These are phyloP conservation scores for Clarias batrachus DNA, from an alignment of 2,113 vertebrate genomes.

Conservation along the genomic window DNA sequence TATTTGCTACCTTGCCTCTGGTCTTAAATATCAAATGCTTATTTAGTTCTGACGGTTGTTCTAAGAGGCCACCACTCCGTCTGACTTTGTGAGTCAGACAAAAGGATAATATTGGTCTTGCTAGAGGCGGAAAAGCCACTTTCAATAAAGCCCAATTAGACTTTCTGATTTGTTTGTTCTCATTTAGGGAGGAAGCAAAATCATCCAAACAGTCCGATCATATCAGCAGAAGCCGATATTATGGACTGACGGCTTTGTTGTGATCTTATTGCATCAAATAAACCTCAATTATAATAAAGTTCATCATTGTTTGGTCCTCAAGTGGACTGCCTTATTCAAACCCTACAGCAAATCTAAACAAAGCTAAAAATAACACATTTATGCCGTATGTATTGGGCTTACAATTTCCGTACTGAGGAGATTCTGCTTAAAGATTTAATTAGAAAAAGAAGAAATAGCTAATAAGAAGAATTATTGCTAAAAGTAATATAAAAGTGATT, in stretches of 20 bases:
- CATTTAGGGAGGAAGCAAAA: slow-evolving; percentile 9
- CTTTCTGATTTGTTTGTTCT: slow-evolving; percentile 19
- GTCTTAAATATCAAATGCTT: slow-evolving; percentile 72
- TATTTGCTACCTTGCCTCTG: slow-evolving; percentile 66
- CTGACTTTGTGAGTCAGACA: slow-evolving; percentile 44
- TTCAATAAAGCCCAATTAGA: slow-evolving; percentile 43
- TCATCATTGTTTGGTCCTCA: background rate
- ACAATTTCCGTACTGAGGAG: background rate
- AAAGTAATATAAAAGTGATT: background rate
- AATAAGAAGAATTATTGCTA: background rate
- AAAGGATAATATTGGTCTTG: slow-evolving; percentile 36
- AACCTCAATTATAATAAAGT: background rate
- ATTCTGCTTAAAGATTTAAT: background rate
- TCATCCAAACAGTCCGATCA: background rate
- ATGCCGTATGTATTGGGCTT: background rate
- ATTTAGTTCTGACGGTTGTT: slow-evolving; percentile 58
- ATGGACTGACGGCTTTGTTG: background rate
- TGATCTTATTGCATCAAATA: background rate
- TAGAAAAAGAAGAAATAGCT: background rate
- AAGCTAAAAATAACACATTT: background rate
- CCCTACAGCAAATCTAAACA: background rate
- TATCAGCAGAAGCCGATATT: background rate
- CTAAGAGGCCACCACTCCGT: slow-evolving; percentile 50
- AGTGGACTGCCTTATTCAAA: background rate
- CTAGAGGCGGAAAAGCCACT: slow-evolving; percentile 34